Conservation (phyloP, 2,888 invertebrate species). For the Chymomyza procnemis region DNA sequence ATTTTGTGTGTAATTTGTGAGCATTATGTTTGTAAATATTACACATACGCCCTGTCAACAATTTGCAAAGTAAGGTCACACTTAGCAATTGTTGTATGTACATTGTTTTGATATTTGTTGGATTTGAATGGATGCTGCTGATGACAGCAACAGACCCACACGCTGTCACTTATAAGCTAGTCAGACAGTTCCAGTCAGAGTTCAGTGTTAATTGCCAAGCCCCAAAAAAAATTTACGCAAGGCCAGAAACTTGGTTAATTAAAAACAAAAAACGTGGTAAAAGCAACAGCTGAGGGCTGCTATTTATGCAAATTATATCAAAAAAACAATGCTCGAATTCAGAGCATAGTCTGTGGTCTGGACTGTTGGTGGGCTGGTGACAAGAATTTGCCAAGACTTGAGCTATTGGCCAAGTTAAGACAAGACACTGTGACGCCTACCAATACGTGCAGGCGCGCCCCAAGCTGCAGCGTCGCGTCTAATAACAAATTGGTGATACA, state of each 20-base stretch:
- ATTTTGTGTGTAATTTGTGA: slow-evolving; percentile 7
- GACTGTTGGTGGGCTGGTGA: background rate
- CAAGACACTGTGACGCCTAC: background rate
- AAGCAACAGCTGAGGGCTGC: background rate
- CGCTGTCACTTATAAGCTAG: slow-evolving; percentile 1
- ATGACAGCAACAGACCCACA: slow-evolving; percentile 55
- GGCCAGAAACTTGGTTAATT: slow-evolving; percentile 40
- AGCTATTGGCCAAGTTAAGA: background rate
- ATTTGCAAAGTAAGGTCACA: slow-evolving; percentile 13
- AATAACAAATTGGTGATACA: background rate
- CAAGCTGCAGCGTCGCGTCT: background rate
- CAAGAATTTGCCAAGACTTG: background rate
- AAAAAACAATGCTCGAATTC: background rate
- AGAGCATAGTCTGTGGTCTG: too few species aligned
- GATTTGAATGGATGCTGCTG: slow-evolving; percentile 24
- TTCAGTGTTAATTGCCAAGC: slow-evolving; percentile 69
- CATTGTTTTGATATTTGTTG: slow-evolving; percentile 21
- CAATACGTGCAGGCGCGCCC: background rate
- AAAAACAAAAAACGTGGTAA: background rate
- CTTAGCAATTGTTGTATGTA: slow-evolving; percentile 38
- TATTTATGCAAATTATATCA: background rate
- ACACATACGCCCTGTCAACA: slow-evolving; percentile 51
- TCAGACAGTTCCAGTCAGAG: slow-evolving; percentile 25
- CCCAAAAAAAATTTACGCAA: slow-evolving; percentile 51
- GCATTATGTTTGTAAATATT: slow-evolving; percentile 28